A percentile compares a stretch with the other conserved stretches of the same genome.
Conservation (phyloP, 1,140 invertebrate species). For the Lordiphosa stackelbergi region DNA sequence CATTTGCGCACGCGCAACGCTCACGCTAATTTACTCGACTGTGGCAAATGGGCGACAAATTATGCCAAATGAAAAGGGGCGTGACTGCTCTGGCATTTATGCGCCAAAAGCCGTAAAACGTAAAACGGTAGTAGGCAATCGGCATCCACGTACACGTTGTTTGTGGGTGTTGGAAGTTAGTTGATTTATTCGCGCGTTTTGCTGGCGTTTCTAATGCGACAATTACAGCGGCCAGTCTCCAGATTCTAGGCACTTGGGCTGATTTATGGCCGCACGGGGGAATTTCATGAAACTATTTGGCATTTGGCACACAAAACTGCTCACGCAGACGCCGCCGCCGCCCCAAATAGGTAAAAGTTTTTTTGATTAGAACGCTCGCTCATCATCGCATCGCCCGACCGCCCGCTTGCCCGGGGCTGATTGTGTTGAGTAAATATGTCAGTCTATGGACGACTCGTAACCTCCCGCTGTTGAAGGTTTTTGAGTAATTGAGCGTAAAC, state of each 20-base stretch:
- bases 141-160: slow-evolving; percentile 1
- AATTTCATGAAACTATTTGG: slow-evolving; percentile 62
- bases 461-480: slow-evolving; percentile 14
- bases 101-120: slow-evolving; percentile 45
- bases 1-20: slow-evolving; percentile 65
- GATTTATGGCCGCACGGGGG: slow-evolving; percentile 60
- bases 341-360: slow-evolving; percentile 43
- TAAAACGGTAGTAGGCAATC: slow-evolving; percentile 22
- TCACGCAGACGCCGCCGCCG: slow-evolving; percentile 34
- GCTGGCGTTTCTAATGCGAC: slow-evolving; percentile 71
- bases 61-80: slow-evolving; percentile 69
- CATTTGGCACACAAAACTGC: slow-evolving; percentile 61
- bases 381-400: slow-evolving; percentile 10
- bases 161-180: slow-evolving; percentile 43
- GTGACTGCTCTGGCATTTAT: slow-evolving; percentile 65
- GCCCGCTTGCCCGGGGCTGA: slow-evolving; percentile 28
- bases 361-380: slow-evolving; percentile 50
- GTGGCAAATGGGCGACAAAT: slow-evolving; percentile 68
- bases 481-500: slow-evolving; percentile 65
- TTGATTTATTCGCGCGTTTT: slow-evolving; percentile 67
- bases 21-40: slow-evolving; percentile 53
- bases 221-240: slow-evolving; percentile 57
- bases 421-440: slow-evolving; percentile 73
- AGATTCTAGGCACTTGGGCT: slow-evolving; percentile 62
- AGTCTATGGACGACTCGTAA: slow-evolving; percentile 17